Evolutionary conservation across 30 jellyfish, hydroid and myxozoan genomes (phyloP), one percentile per base, ranked within the genome.

Genomic region (Hydractinia echinata): DNA sequence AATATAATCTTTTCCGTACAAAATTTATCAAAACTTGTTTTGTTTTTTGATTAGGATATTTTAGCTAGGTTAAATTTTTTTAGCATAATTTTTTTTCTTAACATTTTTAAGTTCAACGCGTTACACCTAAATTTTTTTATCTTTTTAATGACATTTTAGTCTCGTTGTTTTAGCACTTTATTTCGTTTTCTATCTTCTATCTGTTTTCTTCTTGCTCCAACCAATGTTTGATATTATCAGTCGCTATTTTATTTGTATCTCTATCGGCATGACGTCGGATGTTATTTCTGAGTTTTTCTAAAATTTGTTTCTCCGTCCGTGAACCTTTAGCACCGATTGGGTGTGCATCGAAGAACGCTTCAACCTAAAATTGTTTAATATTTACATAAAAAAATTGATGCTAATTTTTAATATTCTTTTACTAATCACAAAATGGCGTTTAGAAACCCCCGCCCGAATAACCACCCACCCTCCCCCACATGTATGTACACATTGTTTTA

Each of bases 301-400:
- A 39, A 8, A 85, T 87, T 61, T 78, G 94, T 72, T 82, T 89
- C 56, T 93, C 95, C 15, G 96, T 93, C 44, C 99, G 83, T n/a
- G 99, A 93, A 13, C 95, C 95, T 69, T 88, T 87, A 18, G 89
- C 83, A 16, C 99, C 96, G 4, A 93, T 89, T 10, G 95, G 95
- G 66, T 93, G 95, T 62, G 51, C 82, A 50, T 72, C 72, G 10
- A 93, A 73, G 85, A 93, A 93, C 70, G 67, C 70, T 69, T 88
- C 81, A 39, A 87, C 99, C 99, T 93, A 61, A 62, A 30, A 30
- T 30, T 7, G 61, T 48, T 51, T 14, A 58, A 30, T 18, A 67
- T 60, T 39, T 1, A 71, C 53, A 4, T 11, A 8, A 49, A 11
- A 14, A 14, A 21, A 16, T 11, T 58, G 15, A 58, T 11, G 15